A percentile compares a stretch with the other conserved stretches of the same genome.
Evolutionary conservation across 2,113 vertebrate species (phyloP).

Genomic region (Hystrix cristata): DNA sequence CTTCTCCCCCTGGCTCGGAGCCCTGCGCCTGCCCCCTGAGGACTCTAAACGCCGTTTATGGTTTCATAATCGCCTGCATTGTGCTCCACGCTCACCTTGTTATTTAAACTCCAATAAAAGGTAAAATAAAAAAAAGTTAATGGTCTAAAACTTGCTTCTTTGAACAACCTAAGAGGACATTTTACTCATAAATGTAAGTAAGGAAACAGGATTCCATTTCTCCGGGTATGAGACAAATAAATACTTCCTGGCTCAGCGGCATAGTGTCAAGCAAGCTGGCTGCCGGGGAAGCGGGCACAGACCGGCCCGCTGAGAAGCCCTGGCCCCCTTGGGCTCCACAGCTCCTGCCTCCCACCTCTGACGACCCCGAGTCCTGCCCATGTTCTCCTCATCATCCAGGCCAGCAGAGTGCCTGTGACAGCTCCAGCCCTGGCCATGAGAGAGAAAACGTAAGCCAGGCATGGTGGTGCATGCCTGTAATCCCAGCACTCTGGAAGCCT

Average conservation of each 20-base stretch:
- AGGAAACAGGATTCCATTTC: background rate
- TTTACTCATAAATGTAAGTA: conserved; percentile 54
- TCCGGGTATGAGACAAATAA: conserved; percentile 59
- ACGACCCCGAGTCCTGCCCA: background rate
- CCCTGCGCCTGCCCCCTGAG: fast-evolving
- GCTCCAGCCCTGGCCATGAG: fast-evolving
- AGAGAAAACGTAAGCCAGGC: background rate
- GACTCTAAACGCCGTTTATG: background rate
- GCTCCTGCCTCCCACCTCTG: background rate
- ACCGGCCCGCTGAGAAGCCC: background rate
- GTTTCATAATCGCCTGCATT: background rate
- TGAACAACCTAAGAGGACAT: conserved; percentile 44
- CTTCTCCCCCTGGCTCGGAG: fast-evolving
- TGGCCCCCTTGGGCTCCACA: fast-evolving
- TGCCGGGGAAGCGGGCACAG: background rate
- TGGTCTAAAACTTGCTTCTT: conserved; percentile 71
- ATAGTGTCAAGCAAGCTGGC: fast-evolving
- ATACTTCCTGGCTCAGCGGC: background rate
- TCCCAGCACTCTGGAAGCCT: background rate
- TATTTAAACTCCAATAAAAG: conserved; percentile 81
- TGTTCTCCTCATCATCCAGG: background rate
- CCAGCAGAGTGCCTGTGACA: fast-evolving
- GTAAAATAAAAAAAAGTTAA: conserved; percentile 76
- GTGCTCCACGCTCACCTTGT: conserved; percentile 44
- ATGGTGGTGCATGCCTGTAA: background rate